A percentile compares a stretch with the other conserved stretches of the same genome.
Evolutionary conservation across 2,797 vertebrate species (phyloP).

Genomic region (Muraenolepis orangiensis): DNA sequence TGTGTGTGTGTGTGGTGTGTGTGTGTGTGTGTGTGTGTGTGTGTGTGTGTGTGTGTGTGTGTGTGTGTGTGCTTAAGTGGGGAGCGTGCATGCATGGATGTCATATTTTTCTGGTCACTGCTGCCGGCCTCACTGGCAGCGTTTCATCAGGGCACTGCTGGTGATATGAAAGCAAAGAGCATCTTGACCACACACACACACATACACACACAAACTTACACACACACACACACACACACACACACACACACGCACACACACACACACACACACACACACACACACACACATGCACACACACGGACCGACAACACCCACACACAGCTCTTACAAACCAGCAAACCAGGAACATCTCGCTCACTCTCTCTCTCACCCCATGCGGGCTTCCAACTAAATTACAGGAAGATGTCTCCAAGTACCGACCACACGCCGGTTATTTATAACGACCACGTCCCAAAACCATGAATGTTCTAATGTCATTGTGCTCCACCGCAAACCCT

Average conservation of each 20-base stretch:
- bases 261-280: background rate
- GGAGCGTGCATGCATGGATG: conserved; percentile 10
- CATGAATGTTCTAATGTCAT: conserved; percentile 63
- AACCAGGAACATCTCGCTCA: conserved; percentile 6
- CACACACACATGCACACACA: background rate
- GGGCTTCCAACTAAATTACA: conserved; percentile 60
- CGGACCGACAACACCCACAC: background rate
- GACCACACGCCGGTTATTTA: conserved; percentile 69
- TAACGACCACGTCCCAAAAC: conserved; percentile 56
- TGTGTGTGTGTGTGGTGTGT: background rate
- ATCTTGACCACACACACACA: conserved; percentile 45
- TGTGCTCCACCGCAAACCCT: conserved; percentile 59
- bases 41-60: background rate
- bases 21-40: background rate
- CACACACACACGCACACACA: background rate
- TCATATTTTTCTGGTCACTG: conserved; percentile 27
- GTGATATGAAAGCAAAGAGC: conserved; percentile 23
- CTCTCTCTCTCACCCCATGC: conserved; percentile 20
- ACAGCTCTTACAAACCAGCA: background rate
- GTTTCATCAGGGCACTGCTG: conserved; percentile 47
- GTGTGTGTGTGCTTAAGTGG: background rate
- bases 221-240: background rate
- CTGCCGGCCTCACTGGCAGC: conserved; percentile 16
- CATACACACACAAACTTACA: background rate
- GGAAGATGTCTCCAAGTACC: conserved; percentile 57